These are phyloP conservation scores for Stigmatopora nigra DNA, from an alignment of 2,113 vertebrate genomes.

Conservation along the genomic window DNA sequence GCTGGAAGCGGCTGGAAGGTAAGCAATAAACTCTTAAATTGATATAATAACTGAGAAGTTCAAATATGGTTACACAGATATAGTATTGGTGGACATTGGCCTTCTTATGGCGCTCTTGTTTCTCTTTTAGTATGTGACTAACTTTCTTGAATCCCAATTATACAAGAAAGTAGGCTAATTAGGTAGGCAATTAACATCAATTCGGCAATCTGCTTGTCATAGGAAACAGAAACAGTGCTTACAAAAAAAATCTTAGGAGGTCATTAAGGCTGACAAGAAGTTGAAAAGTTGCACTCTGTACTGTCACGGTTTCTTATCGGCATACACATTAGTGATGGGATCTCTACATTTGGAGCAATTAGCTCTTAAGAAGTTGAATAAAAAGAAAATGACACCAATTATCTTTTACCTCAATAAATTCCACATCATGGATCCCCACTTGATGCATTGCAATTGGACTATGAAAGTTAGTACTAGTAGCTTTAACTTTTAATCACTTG, in stretches of 20 bases:
- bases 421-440: neutral
- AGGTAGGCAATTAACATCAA: constrained; percentile 5
- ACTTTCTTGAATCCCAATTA: neutral
- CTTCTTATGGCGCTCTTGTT: neutral
- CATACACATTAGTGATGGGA: neutral
- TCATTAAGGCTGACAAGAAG: constrained; percentile 7
- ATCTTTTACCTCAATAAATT: neutral
- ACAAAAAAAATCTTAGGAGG: constrained; percentile 1
- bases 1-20: constrained; percentile 94
- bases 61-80: neutral
- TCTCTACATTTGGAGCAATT: neutral
- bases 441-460: neutral
- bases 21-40: constrained; percentile 35
- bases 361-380: neutral
- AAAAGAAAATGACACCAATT: neutral
- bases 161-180: neutral
- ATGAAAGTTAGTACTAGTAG: too few species aligned
- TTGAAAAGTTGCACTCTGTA: neutral
- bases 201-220: neutral
- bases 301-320: neutral
- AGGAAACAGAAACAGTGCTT: neutral
- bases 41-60: neutral
- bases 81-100: neutral
- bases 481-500: too few species aligned
- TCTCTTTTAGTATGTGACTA: neutral